Evolutionary conservation across 64 coral and sea anemone genomes (phyloP).

Genomic region (Pachyseris speciosa): DNA sequence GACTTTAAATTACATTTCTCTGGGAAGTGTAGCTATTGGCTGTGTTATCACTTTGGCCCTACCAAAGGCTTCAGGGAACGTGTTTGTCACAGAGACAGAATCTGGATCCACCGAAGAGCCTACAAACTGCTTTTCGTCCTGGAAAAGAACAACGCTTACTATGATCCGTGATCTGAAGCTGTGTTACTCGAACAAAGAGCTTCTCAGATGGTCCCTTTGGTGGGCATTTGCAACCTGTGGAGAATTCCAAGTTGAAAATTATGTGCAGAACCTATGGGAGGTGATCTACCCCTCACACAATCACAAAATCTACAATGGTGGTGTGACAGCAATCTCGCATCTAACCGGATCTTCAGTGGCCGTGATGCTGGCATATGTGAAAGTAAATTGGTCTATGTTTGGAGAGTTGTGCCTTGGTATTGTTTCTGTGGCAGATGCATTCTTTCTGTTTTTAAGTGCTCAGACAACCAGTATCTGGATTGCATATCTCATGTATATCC

Average conservation of each 20-base stretch:
- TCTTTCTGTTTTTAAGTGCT: conserved; percentile 89
- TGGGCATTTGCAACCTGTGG: conserved; percentile 99
- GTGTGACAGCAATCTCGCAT: conserved; percentile 84
- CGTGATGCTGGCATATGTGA: conserved; percentile 65
- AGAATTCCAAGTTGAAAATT: conserved; percentile 98
- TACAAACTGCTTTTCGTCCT: conserved; percentile 49
- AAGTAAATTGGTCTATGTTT: conserved; percentile 91
- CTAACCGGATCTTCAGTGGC: conserved; percentile 73
- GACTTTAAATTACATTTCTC: conserved; percentile 91
- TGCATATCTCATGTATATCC: conserved; percentile 92
- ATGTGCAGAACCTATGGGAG: conserved; percentile 95
- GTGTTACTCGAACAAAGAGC: conserved; percentile 87
- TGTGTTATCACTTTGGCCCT: conserved; percentile 70
- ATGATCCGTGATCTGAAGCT: conserved; percentile 84
- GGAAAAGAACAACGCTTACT: conserved; percentile 64
- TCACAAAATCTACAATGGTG: conserved; percentile 99
- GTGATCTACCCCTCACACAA: conserved; percentile 81
- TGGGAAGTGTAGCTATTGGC: conserved; percentile 83
- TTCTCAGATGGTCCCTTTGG: conserved; percentile 95
- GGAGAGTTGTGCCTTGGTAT: conserved; percentile 92
- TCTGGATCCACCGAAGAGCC: neutral
- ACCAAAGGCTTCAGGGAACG: conserved; percentile 82
- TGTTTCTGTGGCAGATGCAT: conserved; percentile 90
- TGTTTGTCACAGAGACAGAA: conserved; percentile 52
- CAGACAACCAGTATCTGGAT: conserved; percentile 89